Percentiles rank a stretch among this genome's conserved stretches.
Evolutionary conservation across 2,888 invertebrate genomes (phyloP).

Genomic region (Drosophila sordidapex): DNA sequence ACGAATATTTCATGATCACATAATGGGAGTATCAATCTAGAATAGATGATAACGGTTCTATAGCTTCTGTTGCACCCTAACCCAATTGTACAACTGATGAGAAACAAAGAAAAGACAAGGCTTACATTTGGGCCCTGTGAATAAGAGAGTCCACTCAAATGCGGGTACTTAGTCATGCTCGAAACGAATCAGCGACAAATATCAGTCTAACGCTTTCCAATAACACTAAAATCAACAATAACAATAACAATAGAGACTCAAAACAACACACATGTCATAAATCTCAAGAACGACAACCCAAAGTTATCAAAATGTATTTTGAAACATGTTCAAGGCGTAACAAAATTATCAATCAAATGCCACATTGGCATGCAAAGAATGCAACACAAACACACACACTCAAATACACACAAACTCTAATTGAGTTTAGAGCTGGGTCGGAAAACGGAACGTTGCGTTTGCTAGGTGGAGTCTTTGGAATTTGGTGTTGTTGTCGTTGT

Average conservation of each 20-base stretch:
- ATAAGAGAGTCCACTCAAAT: conserved; percentile 39
- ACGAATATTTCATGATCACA: background rate
- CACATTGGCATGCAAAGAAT: conserved; percentile 76
- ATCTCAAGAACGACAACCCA: conserved; percentile 54
- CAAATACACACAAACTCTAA: conserved; percentile 57
- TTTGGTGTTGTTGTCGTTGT: conserved; percentile 55
- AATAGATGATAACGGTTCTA: background rate
- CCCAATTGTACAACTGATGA: conserved; percentile 7
- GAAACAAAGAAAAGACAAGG: conserved; percentile 3
- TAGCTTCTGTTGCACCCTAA: conserved; percentile 8
- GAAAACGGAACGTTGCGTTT: conserved; percentile 52
- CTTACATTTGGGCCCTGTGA: background rate
- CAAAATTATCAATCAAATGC: conserved; percentile 79
- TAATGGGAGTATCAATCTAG: background rate
- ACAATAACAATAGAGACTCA: conserved; percentile 38
- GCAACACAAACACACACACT: conserved; percentile 49
- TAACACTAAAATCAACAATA: conserved; percentile 19
- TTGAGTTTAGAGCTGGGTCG: conserved; percentile 64
- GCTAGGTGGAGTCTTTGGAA: conserved; percentile 50
- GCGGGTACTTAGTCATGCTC: conserved; percentile 67
- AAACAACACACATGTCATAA: conserved; percentile 62
- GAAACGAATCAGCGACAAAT: conserved; percentile 61
- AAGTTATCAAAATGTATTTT: conserved; percentile 66
- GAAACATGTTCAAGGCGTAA: conserved; percentile 72
- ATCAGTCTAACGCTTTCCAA: conserved; percentile 39